phyloP scores from a whole-genome alignment of 2,797 vertebrate genomes.

The Gila robusta region DNA sequence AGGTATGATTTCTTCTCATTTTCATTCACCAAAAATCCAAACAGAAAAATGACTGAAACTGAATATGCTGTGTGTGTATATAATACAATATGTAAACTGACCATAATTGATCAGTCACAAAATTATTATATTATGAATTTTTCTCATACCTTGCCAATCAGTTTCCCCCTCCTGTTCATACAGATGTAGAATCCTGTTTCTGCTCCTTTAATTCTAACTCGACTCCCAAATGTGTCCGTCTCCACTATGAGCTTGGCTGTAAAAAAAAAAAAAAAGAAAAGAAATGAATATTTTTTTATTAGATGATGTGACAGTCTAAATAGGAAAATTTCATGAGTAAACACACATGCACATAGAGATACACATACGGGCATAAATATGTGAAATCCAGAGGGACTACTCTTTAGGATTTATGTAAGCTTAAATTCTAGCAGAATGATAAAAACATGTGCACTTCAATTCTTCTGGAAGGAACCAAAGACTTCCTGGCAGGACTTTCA shows the following conservation, averaged over 20 bases:
- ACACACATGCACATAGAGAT: conserved; percentile 37
- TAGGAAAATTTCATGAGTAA: not conserved
- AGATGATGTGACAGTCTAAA: conserved; percentile 9
- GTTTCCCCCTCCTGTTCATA: conserved; percentile 91
- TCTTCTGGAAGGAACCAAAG: conserved; percentile 70
- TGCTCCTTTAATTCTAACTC: conserved; percentile 91
- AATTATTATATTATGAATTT: conserved; percentile 36
- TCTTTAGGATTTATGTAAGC: conserved; percentile 73
- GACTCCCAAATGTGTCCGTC: conserved; percentile 92
- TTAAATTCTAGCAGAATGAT: conserved; percentile 76
- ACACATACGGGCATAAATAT: conserved; percentile 47
- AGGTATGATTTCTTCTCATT: not conserved
- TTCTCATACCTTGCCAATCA: conserved; percentile 89
- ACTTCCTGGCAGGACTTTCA: conserved; percentile 64
- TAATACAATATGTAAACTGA: conserved; percentile 1
- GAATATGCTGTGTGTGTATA: not conserved
- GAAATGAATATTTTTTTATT: conserved; percentile 21
- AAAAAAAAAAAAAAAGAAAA: conserved; percentile 23
- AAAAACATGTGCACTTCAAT: conserved; percentile 75
- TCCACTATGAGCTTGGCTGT: conserved; percentile 93
- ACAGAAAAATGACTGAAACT: conserved; percentile 9
- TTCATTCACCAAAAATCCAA: not conserved
- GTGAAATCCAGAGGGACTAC: conserved; percentile 67
- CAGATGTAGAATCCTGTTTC: conserved; percentile 93
- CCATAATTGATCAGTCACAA: not conserved